Percentiles rank a stretch among this genome's conserved stretches.
phyloP scores from a whole-genome alignment of 2,888 invertebrate species.

The Melinaea menophilus region DNA sequence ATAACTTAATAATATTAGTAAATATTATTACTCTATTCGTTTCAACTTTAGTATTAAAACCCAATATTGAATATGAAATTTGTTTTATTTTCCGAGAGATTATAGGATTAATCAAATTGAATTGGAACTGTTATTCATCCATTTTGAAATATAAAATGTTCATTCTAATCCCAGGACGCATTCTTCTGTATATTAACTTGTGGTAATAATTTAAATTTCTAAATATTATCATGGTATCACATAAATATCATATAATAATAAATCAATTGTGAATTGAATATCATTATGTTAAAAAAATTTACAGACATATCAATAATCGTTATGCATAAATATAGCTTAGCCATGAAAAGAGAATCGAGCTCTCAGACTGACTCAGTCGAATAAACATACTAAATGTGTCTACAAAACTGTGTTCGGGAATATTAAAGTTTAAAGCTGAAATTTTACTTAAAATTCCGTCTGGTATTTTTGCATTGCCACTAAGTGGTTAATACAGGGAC shows the following conservation, averaged over 20 bases:
- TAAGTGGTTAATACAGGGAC: constrained; percentile 65
- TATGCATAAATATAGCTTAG: constrained; percentile 44
- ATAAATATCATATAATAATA: constrained; percentile 23
- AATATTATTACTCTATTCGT: no score
- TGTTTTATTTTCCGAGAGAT: no score
- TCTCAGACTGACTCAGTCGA: neutral
- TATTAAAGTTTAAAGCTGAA: constrained; percentile 3
- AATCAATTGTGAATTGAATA: neutral
- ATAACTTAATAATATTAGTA: no score
- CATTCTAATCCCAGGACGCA: no score
- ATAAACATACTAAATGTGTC: constrained; percentile 2
- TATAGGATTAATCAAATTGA: no score
- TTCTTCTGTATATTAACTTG: constrained; percentile 21
- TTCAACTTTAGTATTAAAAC: no score
- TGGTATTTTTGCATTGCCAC: constrained; percentile 50
- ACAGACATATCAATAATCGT: constrained; percentile 60
- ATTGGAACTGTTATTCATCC: no score
- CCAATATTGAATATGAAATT: no score
- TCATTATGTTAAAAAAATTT: neutral
- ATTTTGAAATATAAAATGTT: no score
- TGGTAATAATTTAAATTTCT: constrained; percentile 41
- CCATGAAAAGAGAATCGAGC: constrained; percentile 47
- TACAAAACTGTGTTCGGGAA: neutral
- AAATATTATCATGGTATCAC: no score
- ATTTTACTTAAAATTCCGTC: constrained; percentile 39